Evolutionary conservation across 2,113 vertebrate species (phyloP).

Genomic region (Eulacestoma nigropectus): DNA sequence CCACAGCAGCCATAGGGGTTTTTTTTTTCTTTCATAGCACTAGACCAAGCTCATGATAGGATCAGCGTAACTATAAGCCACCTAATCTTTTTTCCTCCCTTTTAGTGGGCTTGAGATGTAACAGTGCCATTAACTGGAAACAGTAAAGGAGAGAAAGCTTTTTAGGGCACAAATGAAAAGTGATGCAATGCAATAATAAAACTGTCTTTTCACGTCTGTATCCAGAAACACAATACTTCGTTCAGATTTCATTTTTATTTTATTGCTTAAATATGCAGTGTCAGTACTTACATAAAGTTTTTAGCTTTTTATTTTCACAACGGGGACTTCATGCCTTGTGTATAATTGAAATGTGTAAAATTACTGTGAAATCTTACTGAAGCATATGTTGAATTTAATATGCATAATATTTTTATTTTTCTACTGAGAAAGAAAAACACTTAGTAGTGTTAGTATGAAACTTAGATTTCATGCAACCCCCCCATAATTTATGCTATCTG

Average conservation of each 20-base stretch:
- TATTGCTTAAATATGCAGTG: background rate
- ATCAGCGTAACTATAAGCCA: background rate
- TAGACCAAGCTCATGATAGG: background rate
- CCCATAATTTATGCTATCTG: background rate
- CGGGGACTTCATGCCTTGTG: background rate
- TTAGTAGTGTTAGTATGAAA: background rate
- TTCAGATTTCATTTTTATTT: background rate
- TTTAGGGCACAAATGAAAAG: background rate
- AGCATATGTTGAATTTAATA: conserved; percentile 19
- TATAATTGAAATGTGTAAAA: conserved; percentile 29
- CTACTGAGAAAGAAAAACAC: background rate
- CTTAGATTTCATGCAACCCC: background rate
- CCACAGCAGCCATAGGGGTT: background rate
- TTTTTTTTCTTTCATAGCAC: background rate
- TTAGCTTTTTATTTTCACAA: conserved; percentile 19
- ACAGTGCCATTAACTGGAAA: background rate
- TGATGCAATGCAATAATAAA: background rate
- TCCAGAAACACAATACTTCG: background rate
- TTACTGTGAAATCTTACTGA: conserved; percentile 16
- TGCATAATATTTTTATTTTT: background rate
- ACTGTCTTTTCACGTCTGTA: background rate
- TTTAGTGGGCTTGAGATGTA: background rate
- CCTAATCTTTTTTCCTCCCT: background rate
- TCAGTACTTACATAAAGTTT: conserved; percentile 17
- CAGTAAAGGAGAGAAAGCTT: background rate